Evolutionary conservation across 1,140 invertebrate species (phyloP), one percentile per base, ranked within the genome.

Genomic region (Atta texana): DNA sequence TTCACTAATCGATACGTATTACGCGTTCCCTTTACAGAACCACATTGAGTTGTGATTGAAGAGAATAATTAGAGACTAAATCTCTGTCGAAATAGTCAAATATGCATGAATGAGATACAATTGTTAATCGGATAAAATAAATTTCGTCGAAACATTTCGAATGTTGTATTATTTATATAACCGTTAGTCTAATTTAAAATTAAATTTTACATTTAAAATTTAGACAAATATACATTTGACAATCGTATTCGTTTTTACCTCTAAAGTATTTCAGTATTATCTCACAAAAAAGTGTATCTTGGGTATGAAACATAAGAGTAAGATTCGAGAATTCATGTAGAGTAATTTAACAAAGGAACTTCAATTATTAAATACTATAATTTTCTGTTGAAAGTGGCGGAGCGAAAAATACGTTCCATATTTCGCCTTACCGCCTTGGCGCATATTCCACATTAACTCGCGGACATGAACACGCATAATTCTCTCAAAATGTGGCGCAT

Each of bases 381-480:
- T 91, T 91, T 90, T 66, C 89, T 74, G 84, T 78, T 91, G 89
- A 78, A 90, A 88, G 89, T 91, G 84, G 87, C 90, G 77, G 87
- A 87, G 87, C 87, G 90, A 91, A 91, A 91, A 91, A 90, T 91
- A 90, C 85, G 90, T 66, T 87, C 76, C 90, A 81, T 91, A 91
- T 90, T 91, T 91, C 87, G 90, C 72, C 88, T 82, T 87, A 87
- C 84, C 90, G 78, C 71, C 89, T 86, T 72, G 77, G 68, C 84
- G 87, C 74, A 44, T 81, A 89, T 72, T 82, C 77, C 64, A 75
- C 90, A 87, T 90, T 90, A 90, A 90, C 90, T 85, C 82, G 89
- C 86, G 89, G 77, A 91, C 89, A 84, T 61, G 89, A 85, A 66
- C 78, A 87, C 84, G 87, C 89, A 87, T 90, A 90, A 90, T 90